These are phyloP conservation scores for Benthochromis sp. DNA, from an alignment of 2,113 vertebrate genomes.

Conservation along the genomic window DNA sequence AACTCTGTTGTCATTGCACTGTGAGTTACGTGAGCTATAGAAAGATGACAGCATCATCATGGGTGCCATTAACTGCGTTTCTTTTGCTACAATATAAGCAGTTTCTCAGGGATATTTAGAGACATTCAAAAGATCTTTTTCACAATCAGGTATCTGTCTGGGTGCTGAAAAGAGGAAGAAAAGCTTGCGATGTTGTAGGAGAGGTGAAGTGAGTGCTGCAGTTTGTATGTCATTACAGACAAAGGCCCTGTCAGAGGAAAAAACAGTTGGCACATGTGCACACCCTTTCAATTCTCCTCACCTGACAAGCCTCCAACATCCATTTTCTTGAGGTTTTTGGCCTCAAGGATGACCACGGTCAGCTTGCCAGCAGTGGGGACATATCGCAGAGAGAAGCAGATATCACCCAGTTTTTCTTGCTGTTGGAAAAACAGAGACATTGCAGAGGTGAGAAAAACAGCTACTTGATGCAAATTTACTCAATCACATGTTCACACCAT, in stretches of 20 bases:
- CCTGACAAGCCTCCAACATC: constrained; percentile 96
- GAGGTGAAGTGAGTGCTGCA: neutral
- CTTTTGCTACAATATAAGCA: neutral
- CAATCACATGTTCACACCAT: neutral
- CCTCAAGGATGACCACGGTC: constrained; percentile 95
- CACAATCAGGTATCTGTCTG: neutral
- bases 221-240: constrained; percentile 35
- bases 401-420: constrained; percentile 99
- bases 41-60: neutral
- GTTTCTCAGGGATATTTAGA: neutral
- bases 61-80: neutral
- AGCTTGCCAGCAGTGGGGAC: constrained; percentile 97
- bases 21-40: neutral
- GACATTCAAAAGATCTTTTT: neutral
- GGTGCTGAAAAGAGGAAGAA: neutral
- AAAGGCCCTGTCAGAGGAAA: constrained; percentile 13
- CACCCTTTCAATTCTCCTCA: constrained; percentile 50
- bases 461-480: neutral
- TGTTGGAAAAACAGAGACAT: constrained; percentile 54
- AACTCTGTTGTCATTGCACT: neutral
- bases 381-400: constrained; percentile 97
- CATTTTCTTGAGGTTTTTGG: constrained; percentile 99
- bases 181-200: neutral
- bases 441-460: constrained; percentile 1
- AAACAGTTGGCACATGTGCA: neutral